Conservation (phyloP, 2,797 vertebrate species). For the Avahi laniger region DNA sequence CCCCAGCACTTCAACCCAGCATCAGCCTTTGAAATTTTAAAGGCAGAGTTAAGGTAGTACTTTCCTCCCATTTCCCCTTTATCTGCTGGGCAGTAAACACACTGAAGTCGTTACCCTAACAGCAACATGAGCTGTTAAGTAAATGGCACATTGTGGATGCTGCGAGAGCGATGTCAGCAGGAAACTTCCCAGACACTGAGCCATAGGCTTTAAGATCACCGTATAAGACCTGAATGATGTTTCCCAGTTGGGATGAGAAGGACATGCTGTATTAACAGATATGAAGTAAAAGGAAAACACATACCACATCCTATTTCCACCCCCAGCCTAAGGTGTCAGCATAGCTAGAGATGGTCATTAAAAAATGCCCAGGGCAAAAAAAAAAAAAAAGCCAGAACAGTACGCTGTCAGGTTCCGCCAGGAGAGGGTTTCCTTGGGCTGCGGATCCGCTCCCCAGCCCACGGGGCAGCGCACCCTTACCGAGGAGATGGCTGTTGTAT, state of each 20-base stretch:
- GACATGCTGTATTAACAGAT: neutral
- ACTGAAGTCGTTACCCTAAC: neutral
- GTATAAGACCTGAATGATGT: neutral
- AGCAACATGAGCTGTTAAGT: neutral
- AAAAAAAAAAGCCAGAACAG: neutral
- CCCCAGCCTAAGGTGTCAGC: neutral
- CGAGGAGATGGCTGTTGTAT: neutral
- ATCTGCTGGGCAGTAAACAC: neutral
- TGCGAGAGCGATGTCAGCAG: neutral
- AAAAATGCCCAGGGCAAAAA: neutral
- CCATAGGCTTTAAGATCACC: neutral
- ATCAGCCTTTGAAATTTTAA: neutral
- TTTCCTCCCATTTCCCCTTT: neutral
- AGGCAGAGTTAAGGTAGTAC: neutral
- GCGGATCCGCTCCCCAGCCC: neutral
- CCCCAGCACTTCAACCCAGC: neutral
- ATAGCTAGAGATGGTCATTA: neutral
- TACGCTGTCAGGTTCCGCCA: neutral
- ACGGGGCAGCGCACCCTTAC: fast-evolving
- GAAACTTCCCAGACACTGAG: neutral
- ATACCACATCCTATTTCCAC: neutral
- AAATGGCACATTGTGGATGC: neutral
- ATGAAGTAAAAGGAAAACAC: neutral
- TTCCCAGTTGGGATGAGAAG: neutral
- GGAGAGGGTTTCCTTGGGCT: neutral